These are phyloP conservation scores for Drosophila falleni DNA, from an alignment of 2,888 invertebrate species.

Conservation along the genomic window DNA sequence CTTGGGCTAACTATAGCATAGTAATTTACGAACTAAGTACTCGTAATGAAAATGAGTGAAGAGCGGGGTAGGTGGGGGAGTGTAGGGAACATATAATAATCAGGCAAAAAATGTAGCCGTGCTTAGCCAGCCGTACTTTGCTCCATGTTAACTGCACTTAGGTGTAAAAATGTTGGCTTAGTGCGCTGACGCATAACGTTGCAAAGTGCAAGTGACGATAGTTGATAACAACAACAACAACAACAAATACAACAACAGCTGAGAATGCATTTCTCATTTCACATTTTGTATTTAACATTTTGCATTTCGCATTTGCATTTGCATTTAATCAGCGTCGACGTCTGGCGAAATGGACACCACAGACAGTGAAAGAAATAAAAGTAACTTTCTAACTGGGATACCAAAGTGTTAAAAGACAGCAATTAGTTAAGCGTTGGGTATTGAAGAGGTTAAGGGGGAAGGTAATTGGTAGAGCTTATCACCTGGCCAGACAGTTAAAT, in stretches of 20 bases:
- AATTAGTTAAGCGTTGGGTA: slow-evolving; percentile 52
- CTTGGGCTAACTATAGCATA: not conserved
- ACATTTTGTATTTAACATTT: not conserved
- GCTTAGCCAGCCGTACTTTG: slow-evolving; percentile 22
- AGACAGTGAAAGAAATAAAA: slow-evolving; percentile 8
- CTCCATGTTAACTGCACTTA: slow-evolving; percentile 54
- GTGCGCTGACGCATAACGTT: slow-evolving; percentile 76
- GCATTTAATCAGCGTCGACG: slow-evolving; percentile 62
- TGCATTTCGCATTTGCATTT: slow-evolving; percentile 5
- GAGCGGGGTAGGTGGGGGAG: not conserved
- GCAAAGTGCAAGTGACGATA: slow-evolving; percentile 59
- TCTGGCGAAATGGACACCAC: slow-evolving; percentile 65
- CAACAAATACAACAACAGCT: slow-evolving; percentile 31
- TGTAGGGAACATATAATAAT: slow-evolving; percentile 49
- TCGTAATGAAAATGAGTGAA: not conserved
- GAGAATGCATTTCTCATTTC: slow-evolving; percentile 6
- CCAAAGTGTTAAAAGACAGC: slow-evolving; percentile 74
- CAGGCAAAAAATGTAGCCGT: slow-evolving; percentile 66
- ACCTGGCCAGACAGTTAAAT: slow-evolving; percentile 75
- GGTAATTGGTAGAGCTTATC: slow-evolving; percentile 59
- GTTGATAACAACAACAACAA: slow-evolving; percentile 58
- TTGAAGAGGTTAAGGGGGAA: not conserved
- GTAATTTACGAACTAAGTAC: slow-evolving; percentile 8
- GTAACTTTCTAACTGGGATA: slow-evolving; percentile 31
- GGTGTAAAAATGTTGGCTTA: slow-evolving; percentile 82